These are phyloP conservation scores for Erythrocercus mccallii DNA, from an alignment of 2,113 vertebrate genomes.

Conservation along the genomic window DNA sequence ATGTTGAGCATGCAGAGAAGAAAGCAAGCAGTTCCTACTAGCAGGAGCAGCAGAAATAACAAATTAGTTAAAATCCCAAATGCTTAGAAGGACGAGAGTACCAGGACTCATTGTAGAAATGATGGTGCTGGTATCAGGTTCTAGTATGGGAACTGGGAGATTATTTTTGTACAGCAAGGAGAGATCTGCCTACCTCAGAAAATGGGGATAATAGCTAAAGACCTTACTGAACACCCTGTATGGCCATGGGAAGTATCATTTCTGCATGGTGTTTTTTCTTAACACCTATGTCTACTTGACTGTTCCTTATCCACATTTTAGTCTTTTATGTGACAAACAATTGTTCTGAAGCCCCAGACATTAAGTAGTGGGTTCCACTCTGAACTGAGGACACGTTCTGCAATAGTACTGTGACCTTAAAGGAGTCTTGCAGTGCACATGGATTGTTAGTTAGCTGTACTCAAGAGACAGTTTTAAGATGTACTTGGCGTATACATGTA, in stretches of 20 bases:
- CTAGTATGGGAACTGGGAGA: not conserved
- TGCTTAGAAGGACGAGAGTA: fast-evolving
- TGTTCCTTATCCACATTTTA: not conserved
- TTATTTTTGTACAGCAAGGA: not conserved
- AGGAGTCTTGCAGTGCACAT: not conserved
- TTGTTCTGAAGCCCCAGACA: not conserved
- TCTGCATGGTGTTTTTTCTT: not conserved
- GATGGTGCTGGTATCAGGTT: not conserved
- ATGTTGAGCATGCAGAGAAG: not conserved
- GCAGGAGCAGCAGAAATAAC: not conserved
- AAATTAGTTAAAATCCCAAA: not conserved
- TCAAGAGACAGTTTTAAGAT: not conserved
- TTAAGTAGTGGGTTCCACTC: not conserved
- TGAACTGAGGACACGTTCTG: not conserved
- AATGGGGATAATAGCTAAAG: not conserved
- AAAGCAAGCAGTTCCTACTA: not conserved
- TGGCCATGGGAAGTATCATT: not conserved
- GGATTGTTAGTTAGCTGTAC: not conserved
- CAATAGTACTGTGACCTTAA: not conserved
- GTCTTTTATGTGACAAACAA: not conserved
- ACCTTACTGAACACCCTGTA: not conserved
- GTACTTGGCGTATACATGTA: not conserved
- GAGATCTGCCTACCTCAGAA: not conserved
- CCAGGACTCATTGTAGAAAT: not conserved
- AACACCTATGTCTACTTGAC: not conserved